phyloP scores from a whole-genome alignment of 1,140 invertebrate genomes.

The Zaprionus nigranus region DNA sequence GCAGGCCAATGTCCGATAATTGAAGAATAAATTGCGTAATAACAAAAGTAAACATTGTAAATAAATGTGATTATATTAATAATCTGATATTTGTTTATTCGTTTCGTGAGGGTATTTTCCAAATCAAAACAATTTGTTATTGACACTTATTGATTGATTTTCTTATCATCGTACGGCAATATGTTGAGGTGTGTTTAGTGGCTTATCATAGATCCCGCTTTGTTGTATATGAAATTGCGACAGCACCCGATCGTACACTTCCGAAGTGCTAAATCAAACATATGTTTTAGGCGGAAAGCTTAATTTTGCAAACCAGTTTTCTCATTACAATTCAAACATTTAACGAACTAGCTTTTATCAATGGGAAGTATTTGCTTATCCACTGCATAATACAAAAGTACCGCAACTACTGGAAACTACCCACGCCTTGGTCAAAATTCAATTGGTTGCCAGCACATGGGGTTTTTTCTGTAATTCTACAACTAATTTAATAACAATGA shows the following conservation, averaged over 20 bases:
- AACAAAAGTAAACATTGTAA: not conserved
- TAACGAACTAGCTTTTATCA: not conserved
- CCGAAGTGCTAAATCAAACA: not conserved
- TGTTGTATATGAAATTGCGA: not conserved
- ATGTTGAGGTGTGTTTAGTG: not conserved
- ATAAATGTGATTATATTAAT: not conserved
- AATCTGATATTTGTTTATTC: not conserved
- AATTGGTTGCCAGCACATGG: not conserved
- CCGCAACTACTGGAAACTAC: not conserved
- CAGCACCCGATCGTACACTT: not conserved
- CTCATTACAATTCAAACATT: not conserved
- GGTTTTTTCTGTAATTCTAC: conserved; percentile 11
- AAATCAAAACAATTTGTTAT: not conserved
- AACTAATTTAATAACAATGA: conserved; percentile 11
- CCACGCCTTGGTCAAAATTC: not conserved
- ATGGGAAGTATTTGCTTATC: not conserved
- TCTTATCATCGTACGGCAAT: not conserved
- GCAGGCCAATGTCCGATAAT: not conserved
- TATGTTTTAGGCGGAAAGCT: not conserved
- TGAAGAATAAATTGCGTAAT: not conserved
- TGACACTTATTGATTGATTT: conserved; percentile 1
- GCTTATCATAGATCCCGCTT: not conserved
- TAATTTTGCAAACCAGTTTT: not conserved
- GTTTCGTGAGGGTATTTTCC: not conserved
- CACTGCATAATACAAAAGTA: not conserved